Evolutionary conservation across 2,113 vertebrate species (phyloP).

Genomic region (Helogale parvula): DNA sequence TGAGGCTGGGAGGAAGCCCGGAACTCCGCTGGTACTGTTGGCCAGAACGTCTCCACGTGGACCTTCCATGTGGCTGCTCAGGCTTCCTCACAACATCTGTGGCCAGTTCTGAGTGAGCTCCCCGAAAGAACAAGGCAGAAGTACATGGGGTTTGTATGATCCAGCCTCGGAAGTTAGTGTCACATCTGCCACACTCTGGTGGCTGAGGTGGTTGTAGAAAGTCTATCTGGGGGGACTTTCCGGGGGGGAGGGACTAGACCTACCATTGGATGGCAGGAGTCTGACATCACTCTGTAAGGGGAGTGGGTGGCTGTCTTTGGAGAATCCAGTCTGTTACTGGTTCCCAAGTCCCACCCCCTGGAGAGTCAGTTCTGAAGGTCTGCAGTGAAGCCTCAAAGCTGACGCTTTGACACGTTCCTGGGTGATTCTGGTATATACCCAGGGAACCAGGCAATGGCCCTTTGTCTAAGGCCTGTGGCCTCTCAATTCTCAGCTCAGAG

Average conservation of each 20-base stretch:
- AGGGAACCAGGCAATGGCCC: neutral
- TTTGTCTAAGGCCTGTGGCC: neutral
- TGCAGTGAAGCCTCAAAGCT: neutral
- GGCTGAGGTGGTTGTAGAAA: neutral
- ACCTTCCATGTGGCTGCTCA: neutral
- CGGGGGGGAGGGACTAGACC: neutral
- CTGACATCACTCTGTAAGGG: neutral
- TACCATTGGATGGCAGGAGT: neutral
- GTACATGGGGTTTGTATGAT: neutral
- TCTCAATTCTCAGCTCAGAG: neutral
- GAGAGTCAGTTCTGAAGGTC: neutral
- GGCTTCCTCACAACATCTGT: neutral
- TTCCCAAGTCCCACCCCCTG: neutral
- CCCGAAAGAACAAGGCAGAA: neutral
- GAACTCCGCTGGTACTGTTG: neutral
- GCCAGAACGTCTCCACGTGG: neutral
- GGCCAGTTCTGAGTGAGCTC: neutral
- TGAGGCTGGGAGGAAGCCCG: neutral
- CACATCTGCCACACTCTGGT: neutral
- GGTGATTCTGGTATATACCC: neutral
- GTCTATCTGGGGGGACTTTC: neutral
- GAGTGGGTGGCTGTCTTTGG: neutral
- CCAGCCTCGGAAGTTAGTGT: neutral
- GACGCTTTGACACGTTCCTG: neutral
- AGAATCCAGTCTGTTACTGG: neutral